Evolutionary conservation across 2,113 vertebrate species (phyloP), one percentile per base, ranked within the genome.

Genomic region (Chloebia gouldiae): DNA sequence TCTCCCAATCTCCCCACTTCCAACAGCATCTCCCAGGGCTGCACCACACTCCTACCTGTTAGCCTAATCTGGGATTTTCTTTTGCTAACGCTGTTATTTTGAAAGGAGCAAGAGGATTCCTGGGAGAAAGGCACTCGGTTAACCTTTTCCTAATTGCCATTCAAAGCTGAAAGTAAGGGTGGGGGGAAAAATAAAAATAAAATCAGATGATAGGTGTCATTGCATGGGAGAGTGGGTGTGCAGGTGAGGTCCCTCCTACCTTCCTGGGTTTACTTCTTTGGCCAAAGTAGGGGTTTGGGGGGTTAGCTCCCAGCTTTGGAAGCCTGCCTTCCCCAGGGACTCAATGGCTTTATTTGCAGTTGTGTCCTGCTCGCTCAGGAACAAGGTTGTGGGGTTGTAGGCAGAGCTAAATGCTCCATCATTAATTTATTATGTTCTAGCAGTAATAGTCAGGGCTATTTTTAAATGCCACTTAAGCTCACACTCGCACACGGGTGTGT

Each of bases 11-110:
- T 97, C 97, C 98, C 98, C 97, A 97, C 97, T 98, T 98, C 98
- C 98, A 98, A 98, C 98, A 97, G 97, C 97, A 98, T 97, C 98
- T 98, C 98, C 97, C 97, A 98, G 97, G 97, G 98, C 95, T 91
- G 89, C 96, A 96, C 98, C 98, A 97, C 50, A 91, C 96, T 98
- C 96, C 98, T 98, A 98, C 98, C 98, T 98, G 98, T 98, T 98
- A 97, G 97, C 97, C 98, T 98, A 98, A 98, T 98, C 98, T 98
- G 98, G 98, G 98, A 98, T 98, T 98, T 98, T 99, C 98, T 99
- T 97, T 95, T 98, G 98, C 98, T 98, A 98, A 98, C 95, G 94
- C 97, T 97, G 97, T 98, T 98, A 98, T 99, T 99, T 98, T 98
- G 97, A 98, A 98, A 97, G 97, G 97, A 98, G 97, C 97, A 97